These are phyloP conservation scores for Platygyra sinensis DNA, from an alignment of 64 coral and sea anemone genomes.

Conservation along the genomic window DNA sequence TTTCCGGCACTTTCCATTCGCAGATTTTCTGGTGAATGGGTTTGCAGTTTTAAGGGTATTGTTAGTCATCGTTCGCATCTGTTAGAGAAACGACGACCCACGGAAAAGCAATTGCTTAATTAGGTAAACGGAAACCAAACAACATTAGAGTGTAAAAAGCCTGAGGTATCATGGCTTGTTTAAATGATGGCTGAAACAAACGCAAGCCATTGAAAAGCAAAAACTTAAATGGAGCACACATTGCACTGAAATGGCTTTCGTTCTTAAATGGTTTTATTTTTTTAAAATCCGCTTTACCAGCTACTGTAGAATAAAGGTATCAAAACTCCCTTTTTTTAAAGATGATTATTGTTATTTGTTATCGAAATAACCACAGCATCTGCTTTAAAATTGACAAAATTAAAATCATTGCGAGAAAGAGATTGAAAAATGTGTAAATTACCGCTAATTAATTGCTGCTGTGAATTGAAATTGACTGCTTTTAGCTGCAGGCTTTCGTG, in stretches of 20 bases:
- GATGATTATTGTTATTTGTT: constrained; percentile 23
- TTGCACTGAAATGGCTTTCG: neutral
- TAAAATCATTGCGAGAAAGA: constrained; percentile 39
- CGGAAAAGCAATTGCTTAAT: constrained; percentile 10
- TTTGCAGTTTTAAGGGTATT: constrained; percentile 28
- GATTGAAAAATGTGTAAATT: constrained; percentile 47
- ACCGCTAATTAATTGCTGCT: constrained; percentile 8
- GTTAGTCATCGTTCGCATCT: constrained; percentile 16
- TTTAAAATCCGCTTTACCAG: neutral
- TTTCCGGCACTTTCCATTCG: neutral
- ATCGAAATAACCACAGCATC: constrained; percentile 38
- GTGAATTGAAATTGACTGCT: constrained; percentile 2
- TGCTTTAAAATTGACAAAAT: constrained; percentile 41
- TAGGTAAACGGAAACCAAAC: constrained; percentile 31
- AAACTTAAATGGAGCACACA: neutral
- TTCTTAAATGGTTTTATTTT: constrained; percentile 26
- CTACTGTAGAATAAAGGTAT: constrained; percentile 15
- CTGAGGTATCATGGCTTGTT: constrained; percentile 6
- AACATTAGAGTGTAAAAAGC: constrained; percentile 22
- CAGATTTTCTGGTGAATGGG: constrained; percentile 6
- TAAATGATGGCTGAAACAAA: neutral
- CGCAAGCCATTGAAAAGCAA: neutral
- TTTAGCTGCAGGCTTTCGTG: neutral
- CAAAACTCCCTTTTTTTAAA: neutral
- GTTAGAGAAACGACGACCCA: constrained; percentile 20